A percentile compares a stretch with the other conserved stretches of the same genome.
These are phyloP conservation scores for Peromyscus eremicus DNA, from an alignment of 2,797 vertebrate species.

Conservation along the genomic window DNA sequence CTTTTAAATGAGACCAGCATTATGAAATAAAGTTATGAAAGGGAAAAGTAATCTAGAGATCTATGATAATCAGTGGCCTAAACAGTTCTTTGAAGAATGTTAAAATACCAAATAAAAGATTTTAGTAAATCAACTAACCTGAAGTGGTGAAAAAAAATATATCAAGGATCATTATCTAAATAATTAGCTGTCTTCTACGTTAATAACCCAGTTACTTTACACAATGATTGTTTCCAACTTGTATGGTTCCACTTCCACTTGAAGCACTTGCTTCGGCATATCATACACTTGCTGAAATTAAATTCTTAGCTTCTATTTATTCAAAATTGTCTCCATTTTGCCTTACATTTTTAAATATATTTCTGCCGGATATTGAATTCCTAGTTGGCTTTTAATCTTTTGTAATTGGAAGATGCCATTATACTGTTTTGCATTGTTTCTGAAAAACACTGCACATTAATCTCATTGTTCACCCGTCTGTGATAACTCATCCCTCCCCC, in stretches of 20 bases:
- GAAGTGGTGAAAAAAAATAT: neutral
- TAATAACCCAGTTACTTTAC: neutral
- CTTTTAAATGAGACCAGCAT: neutral
- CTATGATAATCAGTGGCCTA: neutral
- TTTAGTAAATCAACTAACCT: neutral
- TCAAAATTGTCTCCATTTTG: neutral
- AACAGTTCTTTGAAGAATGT: neutral
- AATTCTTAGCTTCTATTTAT: neutral
- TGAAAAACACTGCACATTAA: slow-evolving; percentile 1
- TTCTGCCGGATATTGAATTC: neutral
- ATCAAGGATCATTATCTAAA: neutral
- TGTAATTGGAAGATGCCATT: neutral
- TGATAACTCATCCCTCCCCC: neutral
- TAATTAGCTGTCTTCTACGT: neutral
- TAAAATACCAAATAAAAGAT: neutral
- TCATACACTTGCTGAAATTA: neutral
- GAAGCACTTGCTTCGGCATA: neutral
- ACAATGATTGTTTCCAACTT: neutral
- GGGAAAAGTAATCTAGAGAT: neutral
- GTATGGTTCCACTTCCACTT: neutral
- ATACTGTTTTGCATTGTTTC: neutral
- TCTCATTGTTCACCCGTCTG: neutral
- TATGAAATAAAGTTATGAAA: neutral
- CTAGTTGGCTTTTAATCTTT: neutral
- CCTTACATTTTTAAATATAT: slow-evolving; percentile 1